Percentiles rank a stretch among this genome's conserved stretches.
Evolutionary conservation across 2,888 invertebrate species (phyloP).

Genomic region (Ommatoiulus sabulosus): DNA sequence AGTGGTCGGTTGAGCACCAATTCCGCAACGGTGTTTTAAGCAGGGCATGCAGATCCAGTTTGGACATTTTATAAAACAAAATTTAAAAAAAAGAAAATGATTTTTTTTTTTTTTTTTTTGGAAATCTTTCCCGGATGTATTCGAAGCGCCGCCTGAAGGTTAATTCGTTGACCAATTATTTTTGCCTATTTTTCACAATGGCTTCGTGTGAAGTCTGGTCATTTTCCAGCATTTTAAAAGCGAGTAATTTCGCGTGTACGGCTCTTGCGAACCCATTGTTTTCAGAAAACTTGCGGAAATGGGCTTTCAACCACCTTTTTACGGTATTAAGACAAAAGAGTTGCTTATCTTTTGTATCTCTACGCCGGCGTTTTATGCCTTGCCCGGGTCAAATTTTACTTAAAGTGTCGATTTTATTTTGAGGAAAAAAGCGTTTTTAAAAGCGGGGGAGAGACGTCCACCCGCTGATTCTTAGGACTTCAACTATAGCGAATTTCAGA

Average conservation of each 20-base stretch:
- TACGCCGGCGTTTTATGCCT: background rate
- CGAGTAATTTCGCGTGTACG: background rate
- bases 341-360: background rate
- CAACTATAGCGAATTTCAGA: too few species aligned
- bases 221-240: slow-evolving; percentile 8
- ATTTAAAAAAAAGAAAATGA: background rate
- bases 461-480: background rate
- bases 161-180: background rate
- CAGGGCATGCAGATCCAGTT: too few species aligned
- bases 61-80: background rate
- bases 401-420: background rate
- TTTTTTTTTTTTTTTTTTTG: background rate
- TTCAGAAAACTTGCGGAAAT: slow-evolving; percentile 11
- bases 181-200: background rate
- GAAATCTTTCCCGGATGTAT: background rate
- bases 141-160: background rate
- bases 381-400: background rate
- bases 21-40: too few species aligned
- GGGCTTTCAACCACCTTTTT: background rate
- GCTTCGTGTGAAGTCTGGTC: slow-evolving; percentile 34
- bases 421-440: background rate
- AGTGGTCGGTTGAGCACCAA: too few species aligned
- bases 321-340: background rate
- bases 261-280: background rate
- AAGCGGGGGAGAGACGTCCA: background rate